Evolutionary conservation across 1,140 invertebrate species (phyloP), one percentile per base, ranked within the genome.

Genomic region (Pseudoatta argentina): DNA sequence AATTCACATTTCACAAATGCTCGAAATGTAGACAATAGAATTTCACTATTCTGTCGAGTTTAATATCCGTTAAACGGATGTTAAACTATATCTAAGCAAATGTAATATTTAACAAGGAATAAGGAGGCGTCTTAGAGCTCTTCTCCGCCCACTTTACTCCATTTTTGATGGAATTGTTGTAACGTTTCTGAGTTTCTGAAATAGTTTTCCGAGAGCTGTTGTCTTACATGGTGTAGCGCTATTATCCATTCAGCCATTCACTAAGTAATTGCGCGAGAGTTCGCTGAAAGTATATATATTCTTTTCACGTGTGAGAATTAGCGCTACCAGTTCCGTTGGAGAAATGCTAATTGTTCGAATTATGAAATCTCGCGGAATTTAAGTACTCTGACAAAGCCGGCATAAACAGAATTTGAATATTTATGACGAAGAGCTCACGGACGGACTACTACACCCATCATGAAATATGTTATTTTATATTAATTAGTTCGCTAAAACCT

Each of bases 221-320:
- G 57, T 53, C 69, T 83, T 73, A 61, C 55, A 75, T 71, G 63
- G 30, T 53, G 69, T 5, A 10, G 59, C 16, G 44, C 27, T 75
- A 73, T 83, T 83, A 75, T 73, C 24, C 27, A 57, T 64, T 69
- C 30, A 59, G 39, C n/a, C 8, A 61, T 83, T 75, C 69, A 61
- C 55, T 55, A 21, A 30, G 39, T 82, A 73, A 39, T 75, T 83
- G 59, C 79, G 30, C 55, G 61, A 75, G 55, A 83, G 24, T 75
- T 57, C 24, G 39, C 8, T 27, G 59, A 75, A 83, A 83, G 69
- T 61, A 24, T 73, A n/a, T n/a, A n/a, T 61, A 73, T 73, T 6
- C 55, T 61, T 51, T 83, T 83, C 63, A 83, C 27, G 55, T 34
- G 34, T 48, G 55, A 83, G 39, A 83, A 61, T 75, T 61, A 51